A percentile compares a stretch with the other conserved stretches of the same genome.
phyloP scores from a whole-genome alignment of 2,113 vertebrate genomes.

The Sphaerodactylus townsendi region DNA sequence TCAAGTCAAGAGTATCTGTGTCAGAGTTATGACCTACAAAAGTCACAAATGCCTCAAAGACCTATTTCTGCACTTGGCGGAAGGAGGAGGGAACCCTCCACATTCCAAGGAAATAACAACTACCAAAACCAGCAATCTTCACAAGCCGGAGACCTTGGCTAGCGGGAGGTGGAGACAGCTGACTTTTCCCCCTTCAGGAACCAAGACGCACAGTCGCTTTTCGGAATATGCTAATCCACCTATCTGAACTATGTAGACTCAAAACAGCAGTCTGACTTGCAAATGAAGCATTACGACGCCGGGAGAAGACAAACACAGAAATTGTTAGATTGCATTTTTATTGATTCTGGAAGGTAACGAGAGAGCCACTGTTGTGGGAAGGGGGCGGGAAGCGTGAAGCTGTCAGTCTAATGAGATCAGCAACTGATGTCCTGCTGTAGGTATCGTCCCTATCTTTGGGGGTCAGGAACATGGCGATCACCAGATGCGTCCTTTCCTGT shows the following conservation, averaged over 20 bases:
- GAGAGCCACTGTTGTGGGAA: not conserved
- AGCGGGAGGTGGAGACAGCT: not conserved
- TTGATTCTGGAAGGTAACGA: not conserved
- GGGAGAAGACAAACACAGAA: constrained; percentile 5
- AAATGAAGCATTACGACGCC: not conserved
- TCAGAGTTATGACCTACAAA: constrained; percentile 20
- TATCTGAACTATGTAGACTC: not conserved
- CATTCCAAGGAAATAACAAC: constrained; percentile 8
- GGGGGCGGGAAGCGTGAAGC: not conserved
- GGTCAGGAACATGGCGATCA: too few species aligned
- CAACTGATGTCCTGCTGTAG: too few species aligned
- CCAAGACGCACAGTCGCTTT: not conserved
- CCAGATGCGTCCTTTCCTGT: too few species aligned
- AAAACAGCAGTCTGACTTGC: not conserved
- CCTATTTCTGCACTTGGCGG: constrained; percentile 4
- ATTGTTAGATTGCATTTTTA: not conserved
- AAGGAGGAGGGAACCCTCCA: not conserved
- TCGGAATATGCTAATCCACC: constrained; percentile 29
- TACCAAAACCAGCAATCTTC: constrained; percentile 15
- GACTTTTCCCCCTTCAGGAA: constrained; percentile 22
- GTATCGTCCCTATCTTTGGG: too few species aligned
- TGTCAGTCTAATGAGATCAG: too few species aligned
- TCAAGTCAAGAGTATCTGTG: not conserved
- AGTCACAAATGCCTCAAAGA: not conserved
- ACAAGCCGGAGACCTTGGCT: constrained; percentile 14